A percentile compares a stretch with the other conserved stretches of the same genome.
These are phyloP conservation scores for Dermolepida albohirtum DNA, from an alignment of 2,888 invertebrate genomes.

Conservation along the genomic window DNA sequence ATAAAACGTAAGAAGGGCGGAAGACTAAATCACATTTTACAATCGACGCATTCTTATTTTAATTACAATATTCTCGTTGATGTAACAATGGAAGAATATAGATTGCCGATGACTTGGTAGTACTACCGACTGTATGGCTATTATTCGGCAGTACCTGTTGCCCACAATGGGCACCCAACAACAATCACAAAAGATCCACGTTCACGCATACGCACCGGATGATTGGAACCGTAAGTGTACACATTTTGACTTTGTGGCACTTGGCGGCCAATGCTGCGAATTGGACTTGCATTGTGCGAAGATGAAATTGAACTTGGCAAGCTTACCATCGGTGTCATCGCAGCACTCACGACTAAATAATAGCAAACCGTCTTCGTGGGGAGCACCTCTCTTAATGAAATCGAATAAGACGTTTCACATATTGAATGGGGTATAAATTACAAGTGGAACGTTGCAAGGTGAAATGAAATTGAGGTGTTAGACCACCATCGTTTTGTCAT, in stretches of 20 bases:
- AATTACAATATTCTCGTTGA: conserved; percentile 34
- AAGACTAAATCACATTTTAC: conserved; percentile 8
- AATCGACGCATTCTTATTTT: conserved; percentile 32
- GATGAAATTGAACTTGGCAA: not conserved
- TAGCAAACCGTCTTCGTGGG: conserved; percentile 22
- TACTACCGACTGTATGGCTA: conserved; percentile 11
- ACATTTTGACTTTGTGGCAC: not conserved
- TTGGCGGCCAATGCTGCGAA: not conserved
- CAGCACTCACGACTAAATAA: not conserved
- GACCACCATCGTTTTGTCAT: conserved; percentile 30
- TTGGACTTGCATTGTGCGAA: conserved; percentile 9
- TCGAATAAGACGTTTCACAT: conserved; percentile 23
- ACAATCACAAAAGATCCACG: conserved; percentile 13
- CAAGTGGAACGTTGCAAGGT: conserved; percentile 13
- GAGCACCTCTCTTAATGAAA: conserved; percentile 28
- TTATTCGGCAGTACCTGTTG: conserved; percentile 27
- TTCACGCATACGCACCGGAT: conserved; percentile 16
- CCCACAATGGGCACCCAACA: conserved; percentile 17
- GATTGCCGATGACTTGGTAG: conserved; percentile 30
- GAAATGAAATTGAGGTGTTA: conserved; percentile 29
- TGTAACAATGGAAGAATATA: conserved; percentile 26
- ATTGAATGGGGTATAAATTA: conserved; percentile 25
- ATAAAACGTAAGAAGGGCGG: not conserved
- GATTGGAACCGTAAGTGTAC: not conserved
- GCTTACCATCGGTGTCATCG: too few relatives aligned